Conservation (phyloP, 1,140 invertebrate species). For the Cydia amplana region DNA sequence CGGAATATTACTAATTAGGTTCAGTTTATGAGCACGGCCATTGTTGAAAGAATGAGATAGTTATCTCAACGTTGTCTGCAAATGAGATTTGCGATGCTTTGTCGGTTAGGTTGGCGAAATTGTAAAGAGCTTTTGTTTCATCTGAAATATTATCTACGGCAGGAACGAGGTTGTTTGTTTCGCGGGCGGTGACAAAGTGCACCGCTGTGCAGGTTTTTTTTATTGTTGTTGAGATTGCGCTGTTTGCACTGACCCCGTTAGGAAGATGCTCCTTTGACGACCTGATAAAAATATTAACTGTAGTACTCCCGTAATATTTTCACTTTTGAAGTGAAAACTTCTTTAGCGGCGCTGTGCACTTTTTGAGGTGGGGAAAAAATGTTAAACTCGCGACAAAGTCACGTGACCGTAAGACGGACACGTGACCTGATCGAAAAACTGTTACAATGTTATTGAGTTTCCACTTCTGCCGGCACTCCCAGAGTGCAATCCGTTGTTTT, state of each 20-base stretch:
- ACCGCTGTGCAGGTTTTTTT: slow-evolving; percentile 30
- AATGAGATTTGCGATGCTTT: slow-evolving; percentile 77
- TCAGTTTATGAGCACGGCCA: slow-evolving; percentile 73
- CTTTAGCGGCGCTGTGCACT: no score
- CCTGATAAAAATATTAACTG: slow-evolving; percentile 3
- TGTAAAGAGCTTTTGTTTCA: slow-evolving; percentile 68
- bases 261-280: neutral
- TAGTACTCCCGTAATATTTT: neutral
- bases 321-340: no score
- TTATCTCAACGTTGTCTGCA: slow-evolving; percentile 74
- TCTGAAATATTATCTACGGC: slow-evolving; percentile 67
- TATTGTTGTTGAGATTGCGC: slow-evolving; percentile 22
- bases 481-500: no score
- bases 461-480: no score
- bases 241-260: slow-evolving; percentile 10
- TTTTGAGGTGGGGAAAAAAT: no score
- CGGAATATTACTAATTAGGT: slow-evolving; percentile 79
- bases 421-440: no score
- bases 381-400: no score
- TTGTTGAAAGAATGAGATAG: slow-evolving; percentile 77
- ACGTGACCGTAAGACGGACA: no score
- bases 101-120: slow-evolving; percentile 69
- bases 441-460: no score
- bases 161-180: slow-evolving; percentile 21
- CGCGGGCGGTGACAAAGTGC: slow-evolving; percentile 27